A percentile compares a stretch with the other conserved stretches of the same genome.
Conservation (phyloP, 2,888 invertebrate genomes). For the Coremacera marginata region DNA sequence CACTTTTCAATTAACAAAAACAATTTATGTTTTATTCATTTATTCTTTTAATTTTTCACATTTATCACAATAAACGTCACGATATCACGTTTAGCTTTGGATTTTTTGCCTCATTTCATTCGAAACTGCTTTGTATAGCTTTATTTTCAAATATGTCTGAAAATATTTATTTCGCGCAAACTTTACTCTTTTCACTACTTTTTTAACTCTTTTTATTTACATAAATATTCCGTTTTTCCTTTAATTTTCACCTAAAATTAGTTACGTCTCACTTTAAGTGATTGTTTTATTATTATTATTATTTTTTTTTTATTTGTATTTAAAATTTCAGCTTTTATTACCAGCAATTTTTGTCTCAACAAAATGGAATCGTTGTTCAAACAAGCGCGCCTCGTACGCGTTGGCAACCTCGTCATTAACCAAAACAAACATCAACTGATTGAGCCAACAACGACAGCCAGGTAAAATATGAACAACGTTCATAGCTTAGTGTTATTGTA, state of each 20-base stretch:
- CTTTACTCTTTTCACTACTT: no score
- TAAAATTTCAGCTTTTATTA: slow-evolving; percentile 33
- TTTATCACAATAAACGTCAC: no score
- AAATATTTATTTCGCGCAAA: no score
- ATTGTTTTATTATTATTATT: neutral
- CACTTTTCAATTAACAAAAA: no score
- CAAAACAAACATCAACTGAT: slow-evolving; percentile 53
- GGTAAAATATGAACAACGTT: slow-evolving; percentile 22
- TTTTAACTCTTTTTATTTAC: neutral
- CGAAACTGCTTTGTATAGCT: no score
- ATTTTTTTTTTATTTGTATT: neutral
- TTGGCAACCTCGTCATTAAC: slow-evolving; percentile 22
- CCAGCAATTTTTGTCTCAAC: slow-evolving; percentile 53
- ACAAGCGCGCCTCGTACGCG: neutral
- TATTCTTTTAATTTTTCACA: no score
- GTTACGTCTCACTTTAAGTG: neutral
- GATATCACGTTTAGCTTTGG: no score
- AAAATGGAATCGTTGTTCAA: neutral
- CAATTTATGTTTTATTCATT: no score
- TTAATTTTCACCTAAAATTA: neutral
- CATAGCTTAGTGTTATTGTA: neutral
- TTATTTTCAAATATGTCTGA: no score
- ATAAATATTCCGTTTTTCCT: no score
- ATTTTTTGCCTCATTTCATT: no score
- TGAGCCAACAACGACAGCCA: slow-evolving; percentile 25